phyloP scores from a whole-genome alignment of 2,113 vertebrate species.

The Isurus oxyrinchus region DNA sequence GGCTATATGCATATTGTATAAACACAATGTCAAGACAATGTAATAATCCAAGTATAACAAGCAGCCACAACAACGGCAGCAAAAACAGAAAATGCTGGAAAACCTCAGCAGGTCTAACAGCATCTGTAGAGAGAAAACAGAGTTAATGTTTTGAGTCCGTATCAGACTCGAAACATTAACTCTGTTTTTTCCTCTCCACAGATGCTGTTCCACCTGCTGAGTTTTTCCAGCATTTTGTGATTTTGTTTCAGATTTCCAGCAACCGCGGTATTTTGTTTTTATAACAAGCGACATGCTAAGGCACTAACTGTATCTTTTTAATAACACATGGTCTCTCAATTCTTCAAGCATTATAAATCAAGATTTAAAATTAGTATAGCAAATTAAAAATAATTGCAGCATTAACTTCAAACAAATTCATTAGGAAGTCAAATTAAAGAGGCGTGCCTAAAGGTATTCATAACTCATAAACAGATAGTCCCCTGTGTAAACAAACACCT shows the following conservation, averaged over 20 bases:
- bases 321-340: not conserved
- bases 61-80: too few relatives aligned
- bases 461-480: not conserved
- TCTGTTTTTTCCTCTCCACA: too few relatives aligned
- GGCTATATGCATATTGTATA: not conserved
- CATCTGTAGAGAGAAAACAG: too few relatives aligned
- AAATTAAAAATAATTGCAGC: not conserved
- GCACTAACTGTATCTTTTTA: not conserved
- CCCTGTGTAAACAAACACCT: not conserved
- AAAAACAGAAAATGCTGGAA: too few relatives aligned
- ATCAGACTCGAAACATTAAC: too few relatives aligned
- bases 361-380: slow-evolving; percentile 24
- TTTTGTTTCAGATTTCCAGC: too few relatives aligned
- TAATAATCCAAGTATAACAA: not conserved
- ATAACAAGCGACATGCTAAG: not conserved
- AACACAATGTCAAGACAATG: not conserved
- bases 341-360: slow-evolving; percentile 5
- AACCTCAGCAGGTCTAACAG: too few relatives aligned
- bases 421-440: slow-evolving; percentile 19
- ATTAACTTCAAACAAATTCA: slow-evolving; percentile 34
- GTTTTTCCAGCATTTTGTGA: too few relatives aligned
- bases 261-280: not conserved
- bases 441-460: not conserved
- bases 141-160: too few relatives aligned
- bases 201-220: too few relatives aligned